Percentiles rank a stretch among this genome's conserved stretches.
These are phyloP conservation scores for Danio aesculapii DNA, from an alignment of 2,797 vertebrate genomes.

Conservation along the genomic window DNA sequence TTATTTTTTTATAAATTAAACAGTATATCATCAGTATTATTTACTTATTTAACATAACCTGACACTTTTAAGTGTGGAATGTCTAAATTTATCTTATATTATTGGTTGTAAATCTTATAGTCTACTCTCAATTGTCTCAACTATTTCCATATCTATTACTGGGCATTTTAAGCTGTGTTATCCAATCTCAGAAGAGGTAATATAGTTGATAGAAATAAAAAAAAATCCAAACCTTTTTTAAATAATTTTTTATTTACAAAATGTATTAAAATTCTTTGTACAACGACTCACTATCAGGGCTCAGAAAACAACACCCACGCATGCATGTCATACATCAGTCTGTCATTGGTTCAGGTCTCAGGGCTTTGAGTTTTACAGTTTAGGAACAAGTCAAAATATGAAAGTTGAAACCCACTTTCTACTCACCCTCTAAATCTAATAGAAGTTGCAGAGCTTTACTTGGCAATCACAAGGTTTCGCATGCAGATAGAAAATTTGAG, in stretches of 20 bases:
- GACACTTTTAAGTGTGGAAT: no score
- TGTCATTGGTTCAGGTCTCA: slow-evolving; percentile 87
- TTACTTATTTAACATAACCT: not conserved
- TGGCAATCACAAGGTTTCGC: slow-evolving; percentile 87
- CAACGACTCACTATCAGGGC: slow-evolving; percentile 92
- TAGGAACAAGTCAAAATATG: slow-evolving; percentile 67
- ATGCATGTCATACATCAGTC: slow-evolving; percentile 93
- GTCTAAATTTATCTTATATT: no score
- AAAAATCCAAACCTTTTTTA: no score
- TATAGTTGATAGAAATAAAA: no score
- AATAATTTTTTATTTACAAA: slow-evolving; percentile 98
- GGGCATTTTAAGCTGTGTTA: no score
- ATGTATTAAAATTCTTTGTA: slow-evolving; percentile 99
- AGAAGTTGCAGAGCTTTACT: slow-evolving; percentile 86
- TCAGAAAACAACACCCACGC: slow-evolving; percentile 90
- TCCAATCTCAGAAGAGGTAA: no score
- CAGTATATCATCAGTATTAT: not conserved
- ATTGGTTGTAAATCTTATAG: no score
- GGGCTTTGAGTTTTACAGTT: slow-evolving; percentile 84
- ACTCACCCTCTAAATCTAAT: slow-evolving; percentile 83
- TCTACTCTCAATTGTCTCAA: no score
- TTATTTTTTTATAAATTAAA: not conserved
- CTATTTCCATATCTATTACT: no score
- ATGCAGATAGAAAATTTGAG: slow-evolving; percentile 78
- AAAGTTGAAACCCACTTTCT: slow-evolving; percentile 72